Evolutionary conservation across 2,888 invertebrate species (phyloP), one percentile per base, ranked within the genome.

Genomic region (Melinaea marsaeus): DNA sequence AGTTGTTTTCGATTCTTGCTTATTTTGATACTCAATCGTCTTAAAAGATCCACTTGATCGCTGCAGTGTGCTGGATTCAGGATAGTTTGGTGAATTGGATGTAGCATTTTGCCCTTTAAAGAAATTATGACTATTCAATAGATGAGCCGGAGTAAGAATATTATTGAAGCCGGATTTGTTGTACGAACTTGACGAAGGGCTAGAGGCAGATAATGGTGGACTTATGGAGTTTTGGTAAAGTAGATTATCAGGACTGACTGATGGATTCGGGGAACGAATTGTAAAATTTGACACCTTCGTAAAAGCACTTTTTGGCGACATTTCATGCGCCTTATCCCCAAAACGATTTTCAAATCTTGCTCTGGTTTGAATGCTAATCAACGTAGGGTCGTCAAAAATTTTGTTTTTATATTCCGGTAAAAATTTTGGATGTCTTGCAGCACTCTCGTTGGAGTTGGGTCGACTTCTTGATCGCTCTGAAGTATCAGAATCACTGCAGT

Each of bases 171-270:
- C 78, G 2, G 84, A 72, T 73, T 90, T 91, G 62, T 76, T 85
- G 58, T 83, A 89, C 0, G 80, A 78, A 66, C 77, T 86, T 33
- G 75, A 83, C 2, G 94, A 93, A 13, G 94, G 93, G 63, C 93
- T 94, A 0, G 91, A 80, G 1, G 92, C 82, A 13, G 92, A 88
- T 4, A 92, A 75, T 0, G 94, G 94, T 2, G 96, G 96, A 78
- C 95, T 96, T 66, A 95, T 92, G 48, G 95, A 96, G 74, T 93
- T 94, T 75, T 95, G 95, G 72, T 96, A 96, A 67, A 94, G 93
- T 57, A 95, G 84, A 72, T 94, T 94, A 73, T 96, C 95, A 0
- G 96, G 96, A 69, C 95, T 95, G 32, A 95, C 90, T 0, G 95
- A 95, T 22, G 95, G 93, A 69, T 94, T 92, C 0, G 94, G 94